Base-by-base conservation (phyloP, 1,140 invertebrate species). In the Lanistes nyassanus region DNA sequence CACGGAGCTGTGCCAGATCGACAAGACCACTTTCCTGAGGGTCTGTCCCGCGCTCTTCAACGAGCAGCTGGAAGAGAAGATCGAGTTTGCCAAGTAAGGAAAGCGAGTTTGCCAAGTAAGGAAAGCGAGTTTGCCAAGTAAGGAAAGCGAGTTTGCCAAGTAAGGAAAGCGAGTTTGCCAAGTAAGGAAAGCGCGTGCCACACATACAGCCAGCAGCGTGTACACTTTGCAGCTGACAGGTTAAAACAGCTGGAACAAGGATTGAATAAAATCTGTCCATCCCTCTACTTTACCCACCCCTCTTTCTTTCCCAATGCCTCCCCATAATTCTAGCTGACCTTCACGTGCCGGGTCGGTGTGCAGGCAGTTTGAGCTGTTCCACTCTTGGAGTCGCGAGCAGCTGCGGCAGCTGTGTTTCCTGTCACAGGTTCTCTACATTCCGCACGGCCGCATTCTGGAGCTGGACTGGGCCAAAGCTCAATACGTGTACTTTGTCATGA, bases 381-480 rank as follows among this genome's bases (percentile, higher is more conserved):
- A 96, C 95, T 37, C 95, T 94, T 56, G 95, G 93, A 34, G 96
- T 92, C 56, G 96, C 92, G 55, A 96, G 87, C 66, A 93, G 94
- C 92, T 94, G 73, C 47, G 80, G 47, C 77, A 73, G 76, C 62
- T 81, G 53, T 80, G 79, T 37, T 81, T 83, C 60, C 42, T 77
- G 73, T 83, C 82, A 11, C 82, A 82, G 60, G 74, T 80, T 19
- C 53, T 80, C 5, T 77, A 82, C 53, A 76, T 81, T 19, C 79
- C 82, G 16, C 76, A 80, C 31, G 81, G 80, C 6, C 76, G 73
- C 29, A 62, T 80, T 0, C 55, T 83, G 19, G 80, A 81, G 65
- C 31, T 31, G 6, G 77, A 83, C 66, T 83, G 82, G 82, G 36
- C 42, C 34, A 75, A 51, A 19, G 68, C 80, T 0, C 69, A 77